Conservation (phyloP, 2,888 invertebrate genomes). For the Andrena trimmerana region DNA sequence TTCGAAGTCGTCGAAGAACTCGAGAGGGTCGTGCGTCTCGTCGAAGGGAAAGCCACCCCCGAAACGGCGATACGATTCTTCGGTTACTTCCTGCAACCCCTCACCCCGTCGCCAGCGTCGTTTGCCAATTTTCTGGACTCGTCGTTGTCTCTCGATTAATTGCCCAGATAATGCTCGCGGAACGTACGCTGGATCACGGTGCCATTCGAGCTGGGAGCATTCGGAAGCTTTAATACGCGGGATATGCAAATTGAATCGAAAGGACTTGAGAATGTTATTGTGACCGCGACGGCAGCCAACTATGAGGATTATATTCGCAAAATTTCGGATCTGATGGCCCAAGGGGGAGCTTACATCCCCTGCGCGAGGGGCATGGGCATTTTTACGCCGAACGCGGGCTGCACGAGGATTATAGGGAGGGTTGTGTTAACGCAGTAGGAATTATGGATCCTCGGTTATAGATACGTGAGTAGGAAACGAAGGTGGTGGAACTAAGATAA, state of each 20-base stretch:
- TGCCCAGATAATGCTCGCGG: slow-evolving; percentile 53
- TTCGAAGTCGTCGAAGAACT: slow-evolving; percentile 68
- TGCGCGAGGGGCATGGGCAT: neutral
- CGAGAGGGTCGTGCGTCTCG: slow-evolving; percentile 12
- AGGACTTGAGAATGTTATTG: neutral
- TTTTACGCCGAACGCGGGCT: too few species aligned
- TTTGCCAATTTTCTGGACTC: slow-evolving; percentile 51
- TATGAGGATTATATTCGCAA: neutral
- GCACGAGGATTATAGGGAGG: too few species aligned
- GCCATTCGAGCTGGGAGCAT: neutral
- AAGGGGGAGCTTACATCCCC: neutral
- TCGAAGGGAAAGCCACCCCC: slow-evolving; percentile 3
- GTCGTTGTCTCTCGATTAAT: slow-evolving; percentile 57
- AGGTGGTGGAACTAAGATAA: too few species aligned
- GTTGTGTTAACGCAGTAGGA: too few species aligned
- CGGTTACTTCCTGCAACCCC: slow-evolving; percentile 30
- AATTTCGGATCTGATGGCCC: slow-evolving; percentile 9
- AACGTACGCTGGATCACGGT: slow-evolving; percentile 5
- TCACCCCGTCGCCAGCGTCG: slow-evolving; percentile 7
- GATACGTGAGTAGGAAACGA: too few species aligned
- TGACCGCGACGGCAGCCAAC: neutral
- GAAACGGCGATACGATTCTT: slow-evolving; percentile 54
- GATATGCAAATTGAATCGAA: slow-evolving; percentile 13
- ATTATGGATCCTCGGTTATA: too few species aligned
- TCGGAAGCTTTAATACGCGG: neutral